Evolutionary conservation across 2,113 vertebrate genomes (phyloP), one percentile per base, ranked within the genome.

Genomic region (Mobula birostris): DNA sequence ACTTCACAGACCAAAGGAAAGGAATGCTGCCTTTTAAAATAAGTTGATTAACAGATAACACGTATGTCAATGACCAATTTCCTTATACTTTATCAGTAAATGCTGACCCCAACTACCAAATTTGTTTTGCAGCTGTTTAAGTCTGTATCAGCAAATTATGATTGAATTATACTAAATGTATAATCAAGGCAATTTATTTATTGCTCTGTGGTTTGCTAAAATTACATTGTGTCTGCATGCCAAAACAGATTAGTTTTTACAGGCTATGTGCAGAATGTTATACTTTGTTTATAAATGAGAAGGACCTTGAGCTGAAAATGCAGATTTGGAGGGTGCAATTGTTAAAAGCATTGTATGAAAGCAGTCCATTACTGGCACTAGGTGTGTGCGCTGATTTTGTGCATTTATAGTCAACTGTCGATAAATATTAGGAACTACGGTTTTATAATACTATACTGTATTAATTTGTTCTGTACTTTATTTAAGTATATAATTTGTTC

Each of bases 1-100:
- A 66, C 85, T 66, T 90, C 17, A n/a, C 85, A 90, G 85, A 32
- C 85, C 85, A 66, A 90, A 68, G 85, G 63, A 90, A 90, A 90
- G 61, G 85, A 66, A 90, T 66, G 85, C 17, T 90, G 58, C n/a
- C 85, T 90, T 17, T 90, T 90, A 9, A 15, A 15, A 32, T 66
- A 32, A 66, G 61, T 32, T 90, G 85, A 66, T 66, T 90, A 66
- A 68, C 66, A 90, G 85, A 90, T 90, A 68, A 88, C 6, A 8
- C 14, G 32, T 36, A 32, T 90, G 85, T 90, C 29, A 90, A 90
- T 90, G 85, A 15, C 85, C 85, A 90, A 90, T 36, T 90, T 90
- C 15, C 9, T 19, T 32, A 66, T 32, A 11, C 82, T 85, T 85
- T 83, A 83, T 63, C 58, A 61, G 12, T 88, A 88, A 90, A 32